These are phyloP conservation scores for Linnaemya tessellans DNA, from an alignment of 2,888 invertebrate genomes.

Conservation along the genomic window DNA sequence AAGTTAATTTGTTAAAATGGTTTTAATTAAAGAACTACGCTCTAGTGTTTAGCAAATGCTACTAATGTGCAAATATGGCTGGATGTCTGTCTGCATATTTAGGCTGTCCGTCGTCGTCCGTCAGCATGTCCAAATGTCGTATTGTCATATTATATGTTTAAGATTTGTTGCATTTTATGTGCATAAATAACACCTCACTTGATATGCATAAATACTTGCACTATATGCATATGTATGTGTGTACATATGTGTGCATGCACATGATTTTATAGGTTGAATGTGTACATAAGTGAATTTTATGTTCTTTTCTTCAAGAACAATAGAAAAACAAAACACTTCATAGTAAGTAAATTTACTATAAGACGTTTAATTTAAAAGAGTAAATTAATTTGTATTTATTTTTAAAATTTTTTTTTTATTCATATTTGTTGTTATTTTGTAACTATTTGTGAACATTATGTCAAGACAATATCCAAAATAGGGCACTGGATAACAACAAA, in stretches of 20 bases:
- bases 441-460: too few species aligned
- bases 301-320: slow-evolving; percentile 40
- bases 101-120: neutral
- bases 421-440: too few species aligned
- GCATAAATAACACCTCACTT: slow-evolving; percentile 10
- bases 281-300: slow-evolving; percentile 10
- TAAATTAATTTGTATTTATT: neutral
- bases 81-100: neutral
- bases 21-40: slow-evolving; percentile 58
- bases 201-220: neutral
- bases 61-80: slow-evolving; percentile 9
- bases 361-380: slow-evolving; percentile 8
- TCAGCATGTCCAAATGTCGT: slow-evolving; percentile 27
- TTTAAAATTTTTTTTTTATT: neutral
- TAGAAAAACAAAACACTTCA: slow-evolving; percentile 14
- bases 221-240: neutral
- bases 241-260: neutral
- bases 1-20: slow-evolving; percentile 61
- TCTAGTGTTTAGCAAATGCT: slow-evolving; percentile 29
- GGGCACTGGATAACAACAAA: too few species aligned
- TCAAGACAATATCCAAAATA: too few species aligned
- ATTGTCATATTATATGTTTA: slow-evolving; percentile 38
- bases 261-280: neutral
- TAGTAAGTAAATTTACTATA: slow-evolving; percentile 2
- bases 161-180: slow-evolving; percentile 28